phyloP scores from a whole-genome alignment of 1,140 invertebrate genomes.

The Platyura marginata region DNA sequence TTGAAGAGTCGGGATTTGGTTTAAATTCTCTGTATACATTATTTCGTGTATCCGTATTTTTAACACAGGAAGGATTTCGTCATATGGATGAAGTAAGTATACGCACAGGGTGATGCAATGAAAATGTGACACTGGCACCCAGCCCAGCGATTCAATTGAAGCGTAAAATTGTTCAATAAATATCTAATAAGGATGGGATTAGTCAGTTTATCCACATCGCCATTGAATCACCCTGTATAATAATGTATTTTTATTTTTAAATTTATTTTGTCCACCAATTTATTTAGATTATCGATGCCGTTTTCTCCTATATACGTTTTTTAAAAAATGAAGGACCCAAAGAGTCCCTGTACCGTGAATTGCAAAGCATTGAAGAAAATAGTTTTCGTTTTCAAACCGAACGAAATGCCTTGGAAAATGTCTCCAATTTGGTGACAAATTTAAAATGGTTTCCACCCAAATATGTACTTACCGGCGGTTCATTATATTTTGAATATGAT shows the following conservation, averaged over 20 bases:
- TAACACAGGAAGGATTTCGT: conserved; percentile 62
- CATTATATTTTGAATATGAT: conserved; percentile 62
- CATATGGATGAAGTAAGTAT: conserved; percentile 42
- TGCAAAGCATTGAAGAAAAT: conserved; percentile 45
- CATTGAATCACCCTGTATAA: no score
- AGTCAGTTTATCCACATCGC: no score
- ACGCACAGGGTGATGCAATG: no score
- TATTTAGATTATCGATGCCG: conserved; percentile 36
- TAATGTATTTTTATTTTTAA: no score
- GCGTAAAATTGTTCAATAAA: no score
- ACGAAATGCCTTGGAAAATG: conserved; percentile 50
- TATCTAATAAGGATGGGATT: no score
- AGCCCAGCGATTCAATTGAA: no score
- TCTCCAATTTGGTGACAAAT: conserved; percentile 52
- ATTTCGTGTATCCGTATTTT: conserved; percentile 51
- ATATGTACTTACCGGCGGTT: conserved; percentile 57
- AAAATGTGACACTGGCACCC: no score
- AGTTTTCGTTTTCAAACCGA: conserved; percentile 53
- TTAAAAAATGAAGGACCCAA: conserved; percentile 37
- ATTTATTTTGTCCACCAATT: no score
- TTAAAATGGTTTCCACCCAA: conserved; percentile 63
- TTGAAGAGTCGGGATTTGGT: conserved; percentile 54
- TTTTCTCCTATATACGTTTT: conserved; percentile 58
- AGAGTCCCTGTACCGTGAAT: conserved; percentile 21
- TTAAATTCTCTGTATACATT: conserved; percentile 51